Base-by-base conservation (phyloP, 2,113 vertebrate genomes). In the Hippolais icterina region DNA sequence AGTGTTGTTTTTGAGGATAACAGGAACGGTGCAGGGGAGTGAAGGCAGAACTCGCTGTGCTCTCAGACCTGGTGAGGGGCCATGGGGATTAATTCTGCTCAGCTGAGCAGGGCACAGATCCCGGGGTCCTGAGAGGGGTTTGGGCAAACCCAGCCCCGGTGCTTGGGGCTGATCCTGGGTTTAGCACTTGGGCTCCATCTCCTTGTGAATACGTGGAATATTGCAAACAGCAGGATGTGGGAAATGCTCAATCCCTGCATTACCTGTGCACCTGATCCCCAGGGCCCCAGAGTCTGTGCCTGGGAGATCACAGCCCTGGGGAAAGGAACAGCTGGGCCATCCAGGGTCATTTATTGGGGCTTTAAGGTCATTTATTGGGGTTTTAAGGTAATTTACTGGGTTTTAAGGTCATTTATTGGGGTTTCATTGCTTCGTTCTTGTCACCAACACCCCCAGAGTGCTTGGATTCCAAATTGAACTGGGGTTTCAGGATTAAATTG, bases 241-340 rank as follows among this genome's bases (percentile, higher is more conserved):
- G 28, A 35, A 64, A 21, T 6, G 19, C 59, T 46, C 28, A 8
- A 3, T 44, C 50, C 15, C 5, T 13, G 35, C 0, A 1, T 4
- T 28, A 15, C 21, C 27, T 17, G 0, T 27, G 35, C 20, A 28
- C 27, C 7, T 14, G 18, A 19, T 49, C 68, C 33, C 59, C 24
- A 17, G 75, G 66, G 27, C 37, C 1, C 0, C 8, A 0, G 0
- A 4, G 42, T 5, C 22, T 29, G 23, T 46, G 4, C 47, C 6
- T 20, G 29, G 29, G 47, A 39, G 66, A 15, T 53, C 6, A 4
- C 5, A 41, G n/a, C 24, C 39, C 57, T 25, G 49, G 24, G 47
- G 47, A 29, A 33, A 46, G 77, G 53, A 15, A 19, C 4, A 10
- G 28, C 1, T 20, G 68, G 37, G 22, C 49, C 22, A 2, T 12